Evolutionary conservation across 2,113 vertebrate species (phyloP).

Genomic region (Gnathonemus echidnorhynchus): DNA sequence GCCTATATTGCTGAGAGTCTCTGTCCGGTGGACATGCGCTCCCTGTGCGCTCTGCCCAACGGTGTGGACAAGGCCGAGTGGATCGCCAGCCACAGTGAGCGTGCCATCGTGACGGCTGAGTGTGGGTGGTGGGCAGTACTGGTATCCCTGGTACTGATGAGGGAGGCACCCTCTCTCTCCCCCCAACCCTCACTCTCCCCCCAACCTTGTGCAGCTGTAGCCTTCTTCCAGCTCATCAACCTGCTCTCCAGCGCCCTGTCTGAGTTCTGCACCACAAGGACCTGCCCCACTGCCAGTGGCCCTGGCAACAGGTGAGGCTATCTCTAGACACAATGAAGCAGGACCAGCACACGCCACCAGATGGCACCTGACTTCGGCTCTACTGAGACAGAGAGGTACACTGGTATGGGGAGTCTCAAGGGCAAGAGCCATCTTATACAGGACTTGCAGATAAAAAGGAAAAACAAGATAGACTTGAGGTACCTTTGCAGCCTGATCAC

Average conservation of each 20-base stretch:
- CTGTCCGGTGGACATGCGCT: conserved; percentile 44
- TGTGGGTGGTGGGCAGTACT: not conserved
- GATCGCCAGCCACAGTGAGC: conserved; percentile 66
- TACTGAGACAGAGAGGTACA: not conserved
- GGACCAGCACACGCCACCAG: not conserved
- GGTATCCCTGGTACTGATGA: not conserved
- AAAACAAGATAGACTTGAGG: not conserved
- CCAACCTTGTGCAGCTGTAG: conserved; percentile 52
- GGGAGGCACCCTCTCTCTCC: not conserved
- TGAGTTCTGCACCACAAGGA: conserved; percentile 63
- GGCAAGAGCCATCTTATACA: not conserved
- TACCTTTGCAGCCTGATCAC: not conserved
- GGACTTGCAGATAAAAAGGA: not conserved
- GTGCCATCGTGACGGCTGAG: not conserved
- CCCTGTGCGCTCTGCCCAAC: conserved; percentile 52
- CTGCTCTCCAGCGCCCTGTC: conserved; percentile 63
- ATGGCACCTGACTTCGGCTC: not conserved
- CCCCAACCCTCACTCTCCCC: not conserved
- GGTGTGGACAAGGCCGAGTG: conserved; percentile 60
- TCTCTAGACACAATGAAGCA: not conserved
- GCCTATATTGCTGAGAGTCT: conserved; percentile 50
- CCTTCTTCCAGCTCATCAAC: conserved; percentile 69
- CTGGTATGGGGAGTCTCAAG: not conserved
- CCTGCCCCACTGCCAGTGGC: conserved; percentile 61
- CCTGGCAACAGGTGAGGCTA: conserved; percentile 57